phyloP scores from a whole-genome alignment of 2,888 invertebrate genomes.

The Lasius fuliginosus region DNA sequence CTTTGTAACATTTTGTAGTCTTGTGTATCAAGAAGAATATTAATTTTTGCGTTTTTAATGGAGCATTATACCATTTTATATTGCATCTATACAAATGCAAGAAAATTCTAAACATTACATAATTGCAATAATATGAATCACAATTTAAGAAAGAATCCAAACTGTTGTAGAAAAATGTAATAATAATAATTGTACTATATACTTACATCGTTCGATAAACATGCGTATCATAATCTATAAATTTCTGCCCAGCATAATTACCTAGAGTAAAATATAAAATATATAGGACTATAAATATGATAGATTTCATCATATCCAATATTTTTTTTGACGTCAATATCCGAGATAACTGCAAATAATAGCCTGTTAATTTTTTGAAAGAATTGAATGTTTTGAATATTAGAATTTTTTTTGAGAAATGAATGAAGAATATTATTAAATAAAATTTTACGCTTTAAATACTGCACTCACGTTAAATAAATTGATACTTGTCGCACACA shows the following conservation, averaged over 20 bases:
- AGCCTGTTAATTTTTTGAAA: background rate
- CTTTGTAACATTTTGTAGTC: constrained; percentile 10
- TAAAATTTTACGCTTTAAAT: background rate
- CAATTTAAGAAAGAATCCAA: background rate
- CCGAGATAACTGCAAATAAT: background rate
- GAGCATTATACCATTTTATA: constrained; percentile 36
- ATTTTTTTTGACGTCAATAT: background rate
- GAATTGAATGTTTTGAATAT: background rate
- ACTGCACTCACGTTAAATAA: background rate
- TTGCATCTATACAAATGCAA: constrained; percentile 37
- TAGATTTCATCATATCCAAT: constrained; percentile 7
- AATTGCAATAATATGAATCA: background rate
- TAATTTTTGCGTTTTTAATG: constrained; percentile 41
- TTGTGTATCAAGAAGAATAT: constrained; percentile 39
- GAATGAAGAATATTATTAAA: background rate
- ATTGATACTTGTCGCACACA: constrained; percentile 2
- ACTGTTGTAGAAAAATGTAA: background rate
- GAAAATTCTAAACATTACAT: background rate
- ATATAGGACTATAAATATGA: background rate
- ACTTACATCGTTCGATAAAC: constrained; percentile 12
- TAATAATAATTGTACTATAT: background rate
- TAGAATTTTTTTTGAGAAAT: background rate
- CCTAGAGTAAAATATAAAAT: background rate
- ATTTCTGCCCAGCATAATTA: constrained; percentile 37
- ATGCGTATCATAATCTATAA: constrained; percentile 25